Conservation (phyloP, 2,797 vertebrate genomes). For the Furcifer pardalis region DNA sequence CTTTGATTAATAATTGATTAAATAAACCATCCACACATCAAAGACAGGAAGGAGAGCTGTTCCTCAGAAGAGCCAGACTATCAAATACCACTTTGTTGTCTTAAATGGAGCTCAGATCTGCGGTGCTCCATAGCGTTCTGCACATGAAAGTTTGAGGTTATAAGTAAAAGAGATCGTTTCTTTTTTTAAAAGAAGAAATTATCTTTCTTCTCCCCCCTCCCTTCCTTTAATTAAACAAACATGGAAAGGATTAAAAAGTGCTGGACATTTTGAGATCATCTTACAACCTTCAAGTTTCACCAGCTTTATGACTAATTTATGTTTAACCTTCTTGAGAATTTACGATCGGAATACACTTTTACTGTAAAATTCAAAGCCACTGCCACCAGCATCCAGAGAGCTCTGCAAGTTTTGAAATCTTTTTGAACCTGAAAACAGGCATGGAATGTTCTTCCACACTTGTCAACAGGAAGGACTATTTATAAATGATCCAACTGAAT, state of each 20-base stretch:
- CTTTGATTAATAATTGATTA: slow-evolving; percentile 99
- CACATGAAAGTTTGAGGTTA: slow-evolving; percentile 73
- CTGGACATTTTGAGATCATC: slow-evolving; percentile 82
- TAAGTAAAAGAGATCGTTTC: slow-evolving; percentile 67
- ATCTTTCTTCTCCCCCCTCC: slow-evolving; percentile 22
- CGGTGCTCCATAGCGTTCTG: slow-evolving; percentile 69
- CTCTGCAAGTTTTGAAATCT: slow-evolving; percentile 55
- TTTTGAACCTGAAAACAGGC: slow-evolving; percentile 52
- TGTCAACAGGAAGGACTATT: not conserved
- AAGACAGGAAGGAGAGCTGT: slow-evolving; percentile 95
- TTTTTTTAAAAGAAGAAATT: slow-evolving; percentile 72
- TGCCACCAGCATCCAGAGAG: slow-evolving; percentile 67
- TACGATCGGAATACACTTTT: slow-evolving; percentile 81
- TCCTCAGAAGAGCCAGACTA: slow-evolving; percentile 87
- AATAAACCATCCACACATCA: slow-evolving; percentile 90
- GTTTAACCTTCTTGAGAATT: slow-evolving; percentile 86
- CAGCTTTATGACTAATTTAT: slow-evolving; percentile 98
- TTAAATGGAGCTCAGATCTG: slow-evolving; percentile 87
- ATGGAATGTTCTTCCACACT: slow-evolving; percentile 47
- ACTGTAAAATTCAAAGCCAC: slow-evolving; percentile 76
- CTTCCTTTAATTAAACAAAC: slow-evolving; percentile 79
- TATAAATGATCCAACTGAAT: not conserved
- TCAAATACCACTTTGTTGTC: slow-evolving; percentile 99
- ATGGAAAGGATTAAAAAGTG: slow-evolving; percentile 80
- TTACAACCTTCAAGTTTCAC: slow-evolving; percentile 83